These are phyloP conservation scores for Eriocheir sinensis DNA, from an alignment of 1,140 invertebrate genomes.

Conservation along the genomic window DNA sequence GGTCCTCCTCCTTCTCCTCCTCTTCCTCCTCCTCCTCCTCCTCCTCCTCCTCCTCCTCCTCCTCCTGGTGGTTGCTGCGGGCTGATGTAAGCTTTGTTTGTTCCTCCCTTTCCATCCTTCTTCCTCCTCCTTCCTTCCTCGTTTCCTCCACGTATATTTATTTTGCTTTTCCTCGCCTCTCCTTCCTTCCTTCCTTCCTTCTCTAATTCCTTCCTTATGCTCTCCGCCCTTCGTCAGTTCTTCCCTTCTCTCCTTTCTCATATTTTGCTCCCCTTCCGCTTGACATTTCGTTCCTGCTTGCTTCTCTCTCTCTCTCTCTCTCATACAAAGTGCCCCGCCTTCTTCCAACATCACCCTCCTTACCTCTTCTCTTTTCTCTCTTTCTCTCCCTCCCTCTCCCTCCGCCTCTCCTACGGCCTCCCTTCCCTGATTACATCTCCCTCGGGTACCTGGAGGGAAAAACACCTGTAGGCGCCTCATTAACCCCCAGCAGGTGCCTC, in stretches of 20 bases:
- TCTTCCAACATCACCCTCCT: background rate
- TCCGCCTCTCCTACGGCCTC: background rate
- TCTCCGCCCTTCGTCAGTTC: background rate
- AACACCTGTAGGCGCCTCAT: conserved; percentile 3
- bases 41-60: too few relatives aligned
- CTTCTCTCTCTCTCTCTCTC: background rate
- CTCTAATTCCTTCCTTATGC: background rate
- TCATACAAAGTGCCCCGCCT: too few relatives aligned
- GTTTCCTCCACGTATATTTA: background rate
- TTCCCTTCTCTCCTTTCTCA: background rate
- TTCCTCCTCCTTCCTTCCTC: background rate
- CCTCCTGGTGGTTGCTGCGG: background rate
- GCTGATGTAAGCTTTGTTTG: conserved; percentile 15
- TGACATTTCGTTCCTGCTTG: too few relatives aligned
- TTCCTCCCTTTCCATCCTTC: background rate
- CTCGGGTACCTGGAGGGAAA: background rate
- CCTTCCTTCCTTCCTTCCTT: background rate
- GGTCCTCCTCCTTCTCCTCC: background rate
- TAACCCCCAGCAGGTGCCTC: background rate
- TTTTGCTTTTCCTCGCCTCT: background rate
- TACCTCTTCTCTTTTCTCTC: background rate
- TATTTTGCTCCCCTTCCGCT: too few relatives aligned
- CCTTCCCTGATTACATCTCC: conserved; percentile 5
- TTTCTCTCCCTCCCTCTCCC: background rate
- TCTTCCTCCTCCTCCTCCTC: too few relatives aligned